Conservation (phyloP, 2,888 invertebrate species). For the Meghimatium bilineatum region DNA sequence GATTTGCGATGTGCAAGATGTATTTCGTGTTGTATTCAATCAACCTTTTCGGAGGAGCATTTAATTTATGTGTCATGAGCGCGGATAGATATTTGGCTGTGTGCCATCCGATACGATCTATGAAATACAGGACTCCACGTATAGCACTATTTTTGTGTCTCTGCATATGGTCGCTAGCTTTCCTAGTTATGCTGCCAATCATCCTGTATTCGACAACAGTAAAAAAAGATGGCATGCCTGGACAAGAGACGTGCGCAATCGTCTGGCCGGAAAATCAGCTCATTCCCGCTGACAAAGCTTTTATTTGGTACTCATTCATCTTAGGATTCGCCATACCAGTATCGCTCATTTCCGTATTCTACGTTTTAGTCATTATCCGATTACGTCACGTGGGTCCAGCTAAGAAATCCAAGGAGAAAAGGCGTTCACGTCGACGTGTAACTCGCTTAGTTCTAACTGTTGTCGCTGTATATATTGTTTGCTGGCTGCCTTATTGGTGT, state of each 20-base stretch:
- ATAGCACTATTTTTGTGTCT: slow-evolving; percentile 74
- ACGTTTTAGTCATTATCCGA: slow-evolving; percentile 71
- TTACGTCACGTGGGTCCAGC: slow-evolving; percentile 71
- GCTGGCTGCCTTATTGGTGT: slow-evolving; percentile 76
- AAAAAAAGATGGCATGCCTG: slow-evolving; percentile 50
- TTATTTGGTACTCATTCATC: slow-evolving; percentile 75
- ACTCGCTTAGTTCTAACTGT: slow-evolving; percentile 75
- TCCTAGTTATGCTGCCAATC: slow-evolving; percentile 77
- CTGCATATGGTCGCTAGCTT: slow-evolving; percentile 76
- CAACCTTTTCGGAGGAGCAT: slow-evolving; percentile 77
- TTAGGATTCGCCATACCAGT: slow-evolving; percentile 74
- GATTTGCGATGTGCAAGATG: slow-evolving; percentile 76
- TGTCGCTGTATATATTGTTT: slow-evolving; percentile 74
- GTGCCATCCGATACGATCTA: slow-evolving; percentile 76
- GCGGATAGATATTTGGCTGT: slow-evolving; percentile 78
- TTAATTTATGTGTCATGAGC: slow-evolving; percentile 77
- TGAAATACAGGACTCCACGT: slow-evolving; percentile 71
- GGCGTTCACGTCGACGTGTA: slow-evolving; percentile 71
- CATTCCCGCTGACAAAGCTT: slow-evolving; percentile 71
- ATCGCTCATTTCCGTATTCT: slow-evolving; percentile 73
- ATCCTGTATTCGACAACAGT: slow-evolving; percentile 75
- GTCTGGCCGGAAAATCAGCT: slow-evolving; percentile 70
- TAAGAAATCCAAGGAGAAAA: slow-evolving; percentile 73
- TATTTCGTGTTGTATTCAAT: slow-evolving; percentile 77
- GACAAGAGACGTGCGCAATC: slow-evolving; percentile 67